A percentile compares a stretch with the other conserved stretches of the same genome.
Evolutionary conservation across 2,797 vertebrate genomes (phyloP).

Genomic region (Anabacerthia variegaticeps): DNA sequence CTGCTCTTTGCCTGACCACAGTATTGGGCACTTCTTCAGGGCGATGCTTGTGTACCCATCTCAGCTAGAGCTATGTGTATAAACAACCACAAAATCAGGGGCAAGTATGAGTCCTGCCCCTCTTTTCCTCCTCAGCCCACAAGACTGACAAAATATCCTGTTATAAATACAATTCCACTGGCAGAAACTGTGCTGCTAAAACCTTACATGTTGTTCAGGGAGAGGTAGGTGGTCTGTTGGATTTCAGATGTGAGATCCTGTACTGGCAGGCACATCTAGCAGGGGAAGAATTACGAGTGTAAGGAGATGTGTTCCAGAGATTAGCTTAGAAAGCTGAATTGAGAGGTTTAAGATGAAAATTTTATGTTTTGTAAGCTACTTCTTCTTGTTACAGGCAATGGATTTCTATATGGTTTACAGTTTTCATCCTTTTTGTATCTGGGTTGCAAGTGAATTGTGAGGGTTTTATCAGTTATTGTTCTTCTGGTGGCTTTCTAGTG

Average conservation of each 20-base stretch:
- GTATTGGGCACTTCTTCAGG: not conserved
- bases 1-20: not conserved
- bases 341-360: not conserved
- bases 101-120: not conserved
- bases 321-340: not conserved
- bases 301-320: not conserved
- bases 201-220: not conserved
- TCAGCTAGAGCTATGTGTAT: not conserved
- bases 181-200: not conserved
- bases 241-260: not conserved
- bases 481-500: not conserved
- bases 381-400: not conserved
- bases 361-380: not conserved
- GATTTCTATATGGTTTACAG: not conserved
- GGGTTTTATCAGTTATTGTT: not conserved
- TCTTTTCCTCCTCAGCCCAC: not conserved
- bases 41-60: not conserved
- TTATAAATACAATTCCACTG: not conserved
- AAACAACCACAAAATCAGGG: not conserved
- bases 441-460: not conserved
- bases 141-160: not conserved
- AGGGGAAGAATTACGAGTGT: not conserved
- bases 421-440: not conserved
- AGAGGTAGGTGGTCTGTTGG: slow-evolving; percentile 1
- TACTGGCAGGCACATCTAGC: not conserved